A percentile compares a stretch with the other conserved stretches of the same genome.
Evolutionary conservation across 2,888 invertebrate species (phyloP).

Genomic region (Ormyrus pomaceus): DNA sequence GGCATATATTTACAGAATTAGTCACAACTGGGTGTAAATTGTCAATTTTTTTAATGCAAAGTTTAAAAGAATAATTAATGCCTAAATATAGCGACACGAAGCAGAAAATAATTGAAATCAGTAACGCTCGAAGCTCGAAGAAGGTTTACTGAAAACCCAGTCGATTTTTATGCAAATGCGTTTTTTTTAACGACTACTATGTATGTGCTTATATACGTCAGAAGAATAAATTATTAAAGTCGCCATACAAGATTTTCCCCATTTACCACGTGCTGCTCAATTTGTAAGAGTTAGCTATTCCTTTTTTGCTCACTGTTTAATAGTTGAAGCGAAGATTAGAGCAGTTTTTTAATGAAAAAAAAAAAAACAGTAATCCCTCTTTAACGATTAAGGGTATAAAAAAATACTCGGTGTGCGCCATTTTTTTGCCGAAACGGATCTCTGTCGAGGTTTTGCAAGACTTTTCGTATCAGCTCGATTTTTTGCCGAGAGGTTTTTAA

Average conservation of each 20-base stretch:
- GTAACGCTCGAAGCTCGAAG: background rate
- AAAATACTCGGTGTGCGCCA: background rate
- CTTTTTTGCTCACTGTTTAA: slow-evolving; percentile 12
- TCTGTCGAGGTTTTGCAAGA: too few species aligned
- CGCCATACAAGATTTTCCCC: slow-evolving; percentile 39
- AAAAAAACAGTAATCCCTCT: background rate
- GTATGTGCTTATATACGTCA: slow-evolving; percentile 27
- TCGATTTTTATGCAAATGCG: slow-evolving; percentile 45
- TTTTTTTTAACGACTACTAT: slow-evolving; percentile 12
- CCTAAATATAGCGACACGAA: too few species aligned
- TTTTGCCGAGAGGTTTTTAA: too few species aligned
- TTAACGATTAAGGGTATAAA: background rate
- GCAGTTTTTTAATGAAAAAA: background rate
- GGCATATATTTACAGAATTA: too few species aligned
- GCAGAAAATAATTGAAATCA: slow-evolving; percentile 20
- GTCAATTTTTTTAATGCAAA: too few species aligned
- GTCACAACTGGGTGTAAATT: too few species aligned
- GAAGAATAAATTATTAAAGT: slow-evolving; percentile 46
- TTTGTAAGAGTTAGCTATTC: slow-evolving; percentile 25
- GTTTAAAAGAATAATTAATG: too few species aligned
- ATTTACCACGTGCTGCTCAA: slow-evolving; percentile 4
- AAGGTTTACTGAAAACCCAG: slow-evolving; percentile 16
- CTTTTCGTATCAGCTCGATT: too few species aligned
- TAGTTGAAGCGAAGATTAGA: background rate
- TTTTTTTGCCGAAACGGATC: background rate